Conservation (phyloP, 2,113 vertebrate species). For the Apaloderma vittatum region DNA sequence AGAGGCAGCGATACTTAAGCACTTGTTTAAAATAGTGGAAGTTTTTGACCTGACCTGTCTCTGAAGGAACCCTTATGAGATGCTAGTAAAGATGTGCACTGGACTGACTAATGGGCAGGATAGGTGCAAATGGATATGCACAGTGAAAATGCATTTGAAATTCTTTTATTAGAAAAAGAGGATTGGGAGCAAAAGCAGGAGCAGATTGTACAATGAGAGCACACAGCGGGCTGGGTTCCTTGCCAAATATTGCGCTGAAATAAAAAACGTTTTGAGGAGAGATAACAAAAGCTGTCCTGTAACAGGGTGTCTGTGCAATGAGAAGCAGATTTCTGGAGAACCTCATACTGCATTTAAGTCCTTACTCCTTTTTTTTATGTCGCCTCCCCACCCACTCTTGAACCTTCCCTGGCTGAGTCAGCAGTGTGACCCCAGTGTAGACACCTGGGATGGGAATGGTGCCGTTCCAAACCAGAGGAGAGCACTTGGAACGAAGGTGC, state of each 20-base stretch:
- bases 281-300: neutral
- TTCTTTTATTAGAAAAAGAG: neutral
- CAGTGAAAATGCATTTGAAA: neutral
- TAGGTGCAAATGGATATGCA: neutral
- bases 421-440: neutral
- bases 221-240: neutral
- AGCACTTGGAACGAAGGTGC: neutral
- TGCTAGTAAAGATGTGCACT: neutral
- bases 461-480: neutral
- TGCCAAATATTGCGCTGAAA: neutral
- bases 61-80: neutral
- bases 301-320: neutral
- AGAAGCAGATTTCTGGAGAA: neutral
- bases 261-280: neutral
- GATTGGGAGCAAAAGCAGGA: neutral
- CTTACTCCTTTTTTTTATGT: neutral
- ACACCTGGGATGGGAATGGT: neutral
- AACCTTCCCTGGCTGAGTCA: neutral
- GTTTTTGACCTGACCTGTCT: neutral
- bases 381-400: accelerated
- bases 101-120: neutral
- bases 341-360: neutral
- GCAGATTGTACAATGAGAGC: neutral
- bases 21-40: neutral
- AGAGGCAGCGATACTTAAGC: neutral